A percentile compares a stretch with the other conserved stretches of the same genome.
Evolutionary conservation across 2,797 vertebrate species (phyloP).

Genomic region (Morelia viridis): DNA sequence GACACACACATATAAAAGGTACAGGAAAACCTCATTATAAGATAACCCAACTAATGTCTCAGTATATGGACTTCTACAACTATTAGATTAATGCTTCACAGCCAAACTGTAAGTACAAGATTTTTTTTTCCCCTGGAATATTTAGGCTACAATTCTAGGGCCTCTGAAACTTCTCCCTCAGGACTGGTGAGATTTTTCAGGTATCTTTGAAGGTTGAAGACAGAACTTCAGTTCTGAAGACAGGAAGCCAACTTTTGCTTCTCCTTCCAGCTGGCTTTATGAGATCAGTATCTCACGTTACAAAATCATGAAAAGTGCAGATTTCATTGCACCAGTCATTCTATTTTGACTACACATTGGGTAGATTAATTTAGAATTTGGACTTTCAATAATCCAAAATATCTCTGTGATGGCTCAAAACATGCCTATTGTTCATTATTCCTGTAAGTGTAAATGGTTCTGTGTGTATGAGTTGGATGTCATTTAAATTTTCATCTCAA

Average conservation of each 20-base stretch:
- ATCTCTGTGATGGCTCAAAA: background rate
- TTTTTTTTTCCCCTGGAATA: background rate
- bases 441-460: background rate
- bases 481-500: background rate
- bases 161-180: background rate
- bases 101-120: background rate
- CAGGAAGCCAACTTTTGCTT: background rate
- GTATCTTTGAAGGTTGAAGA: background rate
- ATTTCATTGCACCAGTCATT: background rate
- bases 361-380: background rate
- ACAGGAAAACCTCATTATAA: background rate
- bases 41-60: background rate
- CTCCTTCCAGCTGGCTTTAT: background rate
- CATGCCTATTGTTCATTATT: background rate
- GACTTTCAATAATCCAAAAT: background rate
- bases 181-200: background rate
- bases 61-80: background rate
- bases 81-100: background rate
- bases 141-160: background rate
- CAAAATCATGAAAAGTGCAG: background rate
- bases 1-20: background rate
- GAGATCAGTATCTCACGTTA: background rate
- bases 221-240: background rate
- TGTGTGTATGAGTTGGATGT: background rate
- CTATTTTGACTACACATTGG: background rate